A percentile compares a stretch with the other conserved stretches of the same genome.
phyloP scores from a whole-genome alignment of 2,113 vertebrate species.

The Apodemus sylvaticus region DNA sequence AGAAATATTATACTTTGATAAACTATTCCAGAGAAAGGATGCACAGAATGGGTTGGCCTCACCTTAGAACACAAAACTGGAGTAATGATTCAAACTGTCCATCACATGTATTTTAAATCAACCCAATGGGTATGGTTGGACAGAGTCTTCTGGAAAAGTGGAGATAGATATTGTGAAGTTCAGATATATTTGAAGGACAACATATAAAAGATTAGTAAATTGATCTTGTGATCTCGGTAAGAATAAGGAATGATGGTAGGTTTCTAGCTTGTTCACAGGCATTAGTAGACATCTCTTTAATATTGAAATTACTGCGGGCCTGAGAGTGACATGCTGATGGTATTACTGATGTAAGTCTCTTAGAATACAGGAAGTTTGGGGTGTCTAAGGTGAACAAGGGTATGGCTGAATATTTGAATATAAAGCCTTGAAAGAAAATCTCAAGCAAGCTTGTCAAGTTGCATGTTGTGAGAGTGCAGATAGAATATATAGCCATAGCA shows the following conservation, averaged over 20 bases:
- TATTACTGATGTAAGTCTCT: neutral
- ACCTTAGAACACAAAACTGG: slow-evolving; percentile 45
- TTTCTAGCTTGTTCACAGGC: neutral
- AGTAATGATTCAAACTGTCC: neutral
- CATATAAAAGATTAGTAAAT: neutral
- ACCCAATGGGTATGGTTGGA: neutral
- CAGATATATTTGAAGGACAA: neutral
- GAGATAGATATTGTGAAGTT: neutral
- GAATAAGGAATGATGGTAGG: neutral
- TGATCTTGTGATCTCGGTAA: neutral
- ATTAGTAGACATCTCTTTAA: neutral
- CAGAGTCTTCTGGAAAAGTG: neutral
- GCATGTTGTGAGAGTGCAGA: neutral
- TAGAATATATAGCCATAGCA: neutral
- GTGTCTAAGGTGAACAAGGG: neutral
- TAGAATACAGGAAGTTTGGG: neutral
- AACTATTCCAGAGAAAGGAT: slow-evolving; percentile 49
- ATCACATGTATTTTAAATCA: slow-evolving; percentile 1
- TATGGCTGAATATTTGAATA: neutral
- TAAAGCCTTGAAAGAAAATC: neutral
- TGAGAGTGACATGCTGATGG: neutral
- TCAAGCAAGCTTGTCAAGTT: neutral
- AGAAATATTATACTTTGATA: slow-evolving; percentile 60
- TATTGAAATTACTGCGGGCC: neutral
- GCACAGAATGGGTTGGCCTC: slow-evolving; percentile 5